Base-by-base conservation (phyloP, 2,113 vertebrate genomes). In the Perccottus glenii region DNA sequence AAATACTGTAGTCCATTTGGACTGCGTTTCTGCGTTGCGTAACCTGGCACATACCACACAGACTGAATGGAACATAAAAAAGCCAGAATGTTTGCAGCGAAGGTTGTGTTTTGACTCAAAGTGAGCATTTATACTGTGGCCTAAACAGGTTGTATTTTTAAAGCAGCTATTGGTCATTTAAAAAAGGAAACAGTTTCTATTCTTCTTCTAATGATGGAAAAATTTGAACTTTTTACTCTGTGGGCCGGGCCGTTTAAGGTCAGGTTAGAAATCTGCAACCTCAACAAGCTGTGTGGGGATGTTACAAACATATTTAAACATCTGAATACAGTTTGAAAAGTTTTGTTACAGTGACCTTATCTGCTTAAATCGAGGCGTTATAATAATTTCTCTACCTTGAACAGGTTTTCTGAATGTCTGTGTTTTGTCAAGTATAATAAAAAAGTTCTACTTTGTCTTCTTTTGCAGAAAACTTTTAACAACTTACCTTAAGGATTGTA, bases 231-330 rank as follows among this genome's bases (percentile, higher is more conserved):
- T 61, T 10, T 14, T 43, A 14, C 9, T 12, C 16, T 10, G 38
- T 11, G 1, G 5, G 65, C 38, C 6, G 3, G 8, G 71, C 67
- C 32, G 61, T 38, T 42, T 74, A 11, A 72, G 67, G 67, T 68
- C 47, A 56, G 14, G 15, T 9, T 76, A 64, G 67, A 50, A 3
- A 62, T 63, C 19, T 55, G 16, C 53, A 75, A 36, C 81, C 61
- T 60, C 62, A 51, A 70, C 36, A 16, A 40, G 5, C 15, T 64
- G 61, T 59, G 32, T 56, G 68, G 40, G 48, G 72, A 73, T 15
- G 58, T 40, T 27, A 43, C 16, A 51, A 6, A 15, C 6, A 36
- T 46, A 64, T 49, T 15, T 11, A 43, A 67, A 60, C 44, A 49
- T 43, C 15, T 59, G 33, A 16, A 52, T 27, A 55, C 35, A 38